A percentile compares a stretch with the other conserved stretches of the same genome.
Conservation (phyloP, 2,797 vertebrate species). For the Pelobates cultripes region DNA sequence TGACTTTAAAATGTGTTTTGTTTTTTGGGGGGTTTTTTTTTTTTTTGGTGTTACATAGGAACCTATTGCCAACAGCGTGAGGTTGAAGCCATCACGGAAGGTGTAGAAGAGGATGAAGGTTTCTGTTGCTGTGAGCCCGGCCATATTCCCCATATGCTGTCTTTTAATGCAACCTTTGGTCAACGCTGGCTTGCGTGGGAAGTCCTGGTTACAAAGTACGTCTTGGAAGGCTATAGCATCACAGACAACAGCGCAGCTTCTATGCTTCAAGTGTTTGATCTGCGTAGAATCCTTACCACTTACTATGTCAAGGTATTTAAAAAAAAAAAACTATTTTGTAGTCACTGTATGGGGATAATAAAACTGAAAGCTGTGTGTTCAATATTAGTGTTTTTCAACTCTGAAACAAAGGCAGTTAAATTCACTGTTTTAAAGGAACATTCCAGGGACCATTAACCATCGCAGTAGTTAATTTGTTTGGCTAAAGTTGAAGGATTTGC, state of each 20-base stretch:
- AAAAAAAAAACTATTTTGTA: too few relatives aligned
- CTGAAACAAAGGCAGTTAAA: too few relatives aligned
- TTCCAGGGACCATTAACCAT: too few relatives aligned
- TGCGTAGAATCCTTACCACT: conserved; percentile 94
- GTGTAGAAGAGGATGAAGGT: conserved; percentile 96
- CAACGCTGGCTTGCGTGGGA: conserved; percentile 98
- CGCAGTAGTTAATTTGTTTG: too few relatives aligned
- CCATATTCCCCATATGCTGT: conserved; percentile 91
- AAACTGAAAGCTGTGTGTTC: too few relatives aligned
- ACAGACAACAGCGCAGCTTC: conserved; percentile 97
- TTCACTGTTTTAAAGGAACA: too few relatives aligned
- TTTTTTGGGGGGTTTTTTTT: too few relatives aligned
- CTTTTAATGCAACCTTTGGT: conserved; percentile 93
- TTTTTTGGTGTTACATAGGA: conserved; percentile 68
- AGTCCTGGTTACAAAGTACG: conserved; percentile 94
- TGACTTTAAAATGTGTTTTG: too few relatives aligned
- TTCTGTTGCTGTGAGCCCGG: conserved; percentile 98
- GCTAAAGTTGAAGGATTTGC: too few relatives aligned
- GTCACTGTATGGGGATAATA: too few relatives aligned
- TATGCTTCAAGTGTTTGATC: conserved; percentile 98
- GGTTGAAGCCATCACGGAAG: conserved; percentile 97
- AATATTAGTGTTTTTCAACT: too few relatives aligned
- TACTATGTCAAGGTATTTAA: conserved; percentile 93
- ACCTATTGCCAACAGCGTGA: conserved; percentile 97
- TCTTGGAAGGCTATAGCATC: conserved; percentile 96